A percentile compares a stretch with the other conserved stretches of the same genome.
Evolutionary conservation across 2,113 vertebrate species (phyloP).

Genomic region (Hippocampus guttulatus): DNA sequence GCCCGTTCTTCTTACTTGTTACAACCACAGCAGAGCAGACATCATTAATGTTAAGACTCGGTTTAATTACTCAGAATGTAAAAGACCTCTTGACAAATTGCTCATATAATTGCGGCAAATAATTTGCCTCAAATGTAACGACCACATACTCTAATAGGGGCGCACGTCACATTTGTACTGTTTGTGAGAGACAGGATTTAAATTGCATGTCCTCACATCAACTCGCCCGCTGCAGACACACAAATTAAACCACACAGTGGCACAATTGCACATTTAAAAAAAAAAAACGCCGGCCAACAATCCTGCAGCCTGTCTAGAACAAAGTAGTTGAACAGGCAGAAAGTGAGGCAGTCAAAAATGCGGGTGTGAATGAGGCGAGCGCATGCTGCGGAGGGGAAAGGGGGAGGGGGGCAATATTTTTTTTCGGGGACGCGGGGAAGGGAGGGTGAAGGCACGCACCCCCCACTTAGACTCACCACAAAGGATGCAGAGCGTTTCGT

Average conservation of each 20-base stretch:
- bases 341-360: constrained; percentile 66
- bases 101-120: not conserved
- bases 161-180: not conserved
- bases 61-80: not conserved
- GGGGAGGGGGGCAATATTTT: constrained; percentile 77
- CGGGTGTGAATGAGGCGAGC: constrained; percentile 62
- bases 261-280: constrained; percentile 11
- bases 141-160: not conserved
- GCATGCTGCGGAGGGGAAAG: constrained; percentile 15
- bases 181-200: constrained; percentile 61
- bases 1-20: not conserved
- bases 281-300: constrained; percentile 38
- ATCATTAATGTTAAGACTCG: not conserved
- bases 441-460: constrained; percentile 74
- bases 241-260: constrained; percentile 74
- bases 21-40: not conserved
- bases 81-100: not conserved
- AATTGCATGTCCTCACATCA: constrained; percentile 73
- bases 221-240: constrained; percentile 72
- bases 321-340: constrained; percentile 58
- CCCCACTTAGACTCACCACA: constrained; percentile 76
- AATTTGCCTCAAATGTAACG: not conserved
- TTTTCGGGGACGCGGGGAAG: constrained; percentile 32
- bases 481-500: constrained; percentile 79
- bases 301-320: constrained; percentile 51